Conservation (phyloP, 2,113 vertebrate genomes). For the Phyllopteryx taeniolatus region DNA sequence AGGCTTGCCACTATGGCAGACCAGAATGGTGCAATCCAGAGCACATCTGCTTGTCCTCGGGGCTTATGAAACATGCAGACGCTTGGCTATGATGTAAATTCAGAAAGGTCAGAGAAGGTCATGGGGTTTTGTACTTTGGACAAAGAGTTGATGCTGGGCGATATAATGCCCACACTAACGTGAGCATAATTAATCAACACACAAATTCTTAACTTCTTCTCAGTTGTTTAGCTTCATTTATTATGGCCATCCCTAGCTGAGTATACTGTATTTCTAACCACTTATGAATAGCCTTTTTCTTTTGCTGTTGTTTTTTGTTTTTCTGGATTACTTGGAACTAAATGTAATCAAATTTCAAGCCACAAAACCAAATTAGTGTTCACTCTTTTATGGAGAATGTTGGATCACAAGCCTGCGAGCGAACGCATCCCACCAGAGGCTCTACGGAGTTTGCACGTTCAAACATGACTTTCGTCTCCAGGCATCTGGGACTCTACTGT, state of each 20-base stretch:
- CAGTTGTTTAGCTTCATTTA: neutral
- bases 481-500: conserved; percentile 59
- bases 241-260: neutral
- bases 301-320: neutral
- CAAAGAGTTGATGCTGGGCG: conserved; percentile 17
- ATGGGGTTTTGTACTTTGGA: conserved; percentile 23
- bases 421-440: conserved; percentile 23
- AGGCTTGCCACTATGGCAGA: conserved; percentile 9
- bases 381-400: conserved; percentile 14
- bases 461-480: conserved; percentile 69
- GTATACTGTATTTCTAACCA: neutral
- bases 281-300: neutral
- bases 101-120: conserved; percentile 67
- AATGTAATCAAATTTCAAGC: conserved; percentile 8
- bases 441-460: conserved; percentile 56
- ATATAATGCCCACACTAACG: neutral
- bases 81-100: conserved; percentile 34
- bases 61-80: conserved; percentile 53
- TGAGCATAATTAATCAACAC: neutral
- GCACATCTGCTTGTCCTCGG: conserved; percentile 59
- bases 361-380: conserved; percentile 14
- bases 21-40: conserved; percentile 25
- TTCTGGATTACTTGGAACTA: neutral
- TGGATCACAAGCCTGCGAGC: conserved; percentile 29
- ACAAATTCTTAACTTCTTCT: neutral